Percentiles rank a stretch among this genome's conserved stretches.
These are phyloP conservation scores for Chaenodraco wilsoni DNA, from an alignment of 2,797 vertebrate species.

Conservation along the genomic window DNA sequence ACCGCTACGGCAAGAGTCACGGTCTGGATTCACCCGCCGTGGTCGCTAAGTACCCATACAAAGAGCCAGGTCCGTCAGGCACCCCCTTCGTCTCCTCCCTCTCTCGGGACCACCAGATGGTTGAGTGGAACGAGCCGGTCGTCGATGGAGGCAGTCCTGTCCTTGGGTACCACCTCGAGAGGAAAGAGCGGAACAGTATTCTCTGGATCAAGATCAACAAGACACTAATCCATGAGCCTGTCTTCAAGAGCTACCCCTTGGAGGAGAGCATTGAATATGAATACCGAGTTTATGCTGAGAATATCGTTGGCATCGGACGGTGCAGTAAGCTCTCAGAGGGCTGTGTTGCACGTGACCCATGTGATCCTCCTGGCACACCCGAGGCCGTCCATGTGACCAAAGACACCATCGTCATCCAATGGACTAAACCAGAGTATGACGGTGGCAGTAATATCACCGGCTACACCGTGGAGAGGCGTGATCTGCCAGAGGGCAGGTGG, in stretches of 20 bases:
- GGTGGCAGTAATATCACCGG: conserved; percentile 97
- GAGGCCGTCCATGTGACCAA: conserved; percentile 93
- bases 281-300: conserved; percentile 96
- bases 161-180: conserved; percentile 97
- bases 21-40: conserved; percentile 91
- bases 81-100: conserved; percentile 92
- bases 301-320: conserved; percentile 96
- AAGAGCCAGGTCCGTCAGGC: conserved; percentile 96
- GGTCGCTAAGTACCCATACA: conserved; percentile 96
- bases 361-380: conserved; percentile 95
- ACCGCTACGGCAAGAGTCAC: conserved; percentile 96
- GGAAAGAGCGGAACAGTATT: conserved; percentile 98
- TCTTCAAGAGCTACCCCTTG: conserved; percentile 92
- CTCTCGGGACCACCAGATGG: conserved; percentile 92
- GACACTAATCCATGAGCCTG: conserved; percentile 91
- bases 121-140: conserved; percentile 97
- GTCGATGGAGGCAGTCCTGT: conserved; percentile 93
- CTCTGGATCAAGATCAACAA: conserved; percentile 98
- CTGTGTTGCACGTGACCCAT: conserved; percentile 93
- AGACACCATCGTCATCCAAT: conserved; percentile 92
- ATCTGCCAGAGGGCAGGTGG: conserved; percentile 98
- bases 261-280: conserved; percentile 98
- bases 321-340: conserved; percentile 97
- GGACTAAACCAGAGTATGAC: conserved; percentile 97
- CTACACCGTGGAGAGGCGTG: conserved; percentile 96